A percentile compares a stretch with the other conserved stretches of the same genome.
Evolutionary conservation across 2,113 vertebrate species (phyloP).

Genomic region (Tinamus guttatus): DNA sequence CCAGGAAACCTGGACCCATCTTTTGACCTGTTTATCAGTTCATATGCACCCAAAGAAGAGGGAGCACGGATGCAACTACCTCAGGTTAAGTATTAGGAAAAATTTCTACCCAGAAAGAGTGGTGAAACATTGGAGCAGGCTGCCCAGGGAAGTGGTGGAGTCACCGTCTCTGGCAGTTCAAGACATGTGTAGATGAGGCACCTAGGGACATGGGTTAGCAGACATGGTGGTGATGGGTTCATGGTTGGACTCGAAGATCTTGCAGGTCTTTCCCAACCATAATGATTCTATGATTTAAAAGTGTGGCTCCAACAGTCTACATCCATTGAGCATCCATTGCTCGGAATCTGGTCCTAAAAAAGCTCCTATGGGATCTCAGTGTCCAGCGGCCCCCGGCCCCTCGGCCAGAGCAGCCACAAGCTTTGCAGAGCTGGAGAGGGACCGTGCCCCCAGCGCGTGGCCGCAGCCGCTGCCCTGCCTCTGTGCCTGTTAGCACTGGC

Average conservation of each 20-base stretch:
- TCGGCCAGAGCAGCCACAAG: not conserved
- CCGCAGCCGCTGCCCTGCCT: not conserved
- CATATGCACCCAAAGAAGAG: not conserved
- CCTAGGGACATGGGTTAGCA: no score
- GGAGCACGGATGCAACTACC: not conserved
- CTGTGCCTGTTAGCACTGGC: not conserved
- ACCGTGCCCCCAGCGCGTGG: no score
- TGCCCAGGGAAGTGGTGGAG: no score
- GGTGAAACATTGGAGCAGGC: no score
- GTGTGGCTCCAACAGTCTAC: not conserved
- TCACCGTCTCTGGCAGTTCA: no score
- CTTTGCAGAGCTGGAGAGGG: not conserved
- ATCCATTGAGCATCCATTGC: not conserved
- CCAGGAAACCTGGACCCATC: not conserved
- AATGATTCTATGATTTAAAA: not conserved
- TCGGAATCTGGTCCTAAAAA: not conserved
- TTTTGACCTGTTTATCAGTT: not conserved
- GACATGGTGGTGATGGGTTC: no score
- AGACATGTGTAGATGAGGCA: no score
- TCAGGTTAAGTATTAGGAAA: no score
- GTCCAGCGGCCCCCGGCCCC: not conserved
- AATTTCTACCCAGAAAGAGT: no score
- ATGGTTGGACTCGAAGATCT: no score
- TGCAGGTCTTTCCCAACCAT: no score
- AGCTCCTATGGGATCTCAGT: accelerated